Evolutionary conservation across 2,113 vertebrate genomes (phyloP), one percentile per base, ranked within the genome.

Genomic region (Lonchura striata): DNA sequence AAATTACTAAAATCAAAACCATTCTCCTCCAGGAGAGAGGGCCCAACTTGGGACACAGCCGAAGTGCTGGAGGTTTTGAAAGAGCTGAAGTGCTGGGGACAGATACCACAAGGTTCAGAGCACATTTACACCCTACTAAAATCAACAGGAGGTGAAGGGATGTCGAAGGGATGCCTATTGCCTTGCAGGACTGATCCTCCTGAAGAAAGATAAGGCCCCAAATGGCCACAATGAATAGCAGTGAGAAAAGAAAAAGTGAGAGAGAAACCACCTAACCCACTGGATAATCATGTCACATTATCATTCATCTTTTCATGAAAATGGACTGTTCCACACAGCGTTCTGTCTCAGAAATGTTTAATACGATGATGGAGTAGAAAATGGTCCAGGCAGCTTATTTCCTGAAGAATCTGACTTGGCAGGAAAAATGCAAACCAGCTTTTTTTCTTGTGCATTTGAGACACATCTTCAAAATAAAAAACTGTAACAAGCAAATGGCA

Each of bases 1-100:
- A 94, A 94, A 91, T 76, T 12, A 59, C 63, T 80, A 80, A 92
- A 96, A 95, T 92, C 74, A 86, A 94, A 92, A n/a, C 8, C 27
- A 54, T 41, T 77, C 46, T 79, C 50, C 46, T 85, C 42, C 78
- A 50, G 44, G 21, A 84, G n/a, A 17, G 17, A 80, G 22, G 66
- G 65, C 30, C 30, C 6, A 85, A 74, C 18, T 5, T 54, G 44
- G 59, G 39, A 53, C 57, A 22, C 2, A 9, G 75, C 8, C 57
- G 47, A 82, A 74, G 47, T 5, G 12, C 37, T 54, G 41, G 12
- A 52, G 47, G 31, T 56, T 91, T 80, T 77, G 33, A 88, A 92
- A 92, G 82, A 88, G 64, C 23, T 47, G 23, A 80, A 59, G 37
- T 3, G 69, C 1, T 42, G 15, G 37, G 42, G 39, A 19, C 66